Evolutionary conservation across 2,797 vertebrate genomes (phyloP).

Genomic region (Falco concolor): DNA sequence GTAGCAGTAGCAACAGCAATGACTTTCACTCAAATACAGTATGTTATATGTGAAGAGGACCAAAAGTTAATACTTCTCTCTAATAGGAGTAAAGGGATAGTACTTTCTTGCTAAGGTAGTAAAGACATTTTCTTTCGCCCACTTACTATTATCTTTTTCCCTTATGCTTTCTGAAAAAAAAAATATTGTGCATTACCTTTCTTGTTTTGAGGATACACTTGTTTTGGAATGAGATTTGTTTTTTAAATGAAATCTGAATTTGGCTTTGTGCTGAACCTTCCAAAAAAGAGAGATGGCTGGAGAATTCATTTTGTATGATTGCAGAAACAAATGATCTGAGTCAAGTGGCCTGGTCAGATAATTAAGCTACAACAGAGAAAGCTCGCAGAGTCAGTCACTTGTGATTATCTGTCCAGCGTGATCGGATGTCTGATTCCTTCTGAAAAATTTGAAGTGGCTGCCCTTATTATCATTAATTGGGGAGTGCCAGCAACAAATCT

Average conservation of each 20-base stretch:
- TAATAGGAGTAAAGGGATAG: not conserved
- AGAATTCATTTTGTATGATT: constrained; percentile 29
- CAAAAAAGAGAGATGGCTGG: not conserved
- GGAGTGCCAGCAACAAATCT: not conserved
- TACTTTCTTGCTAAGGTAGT: not conserved
- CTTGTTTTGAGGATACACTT: not conserved
- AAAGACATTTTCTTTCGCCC: not conserved
- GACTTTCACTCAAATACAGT: not conserved
- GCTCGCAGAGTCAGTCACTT: not conserved
- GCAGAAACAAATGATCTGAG: constrained; percentile 41
- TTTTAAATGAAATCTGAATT: not conserved
- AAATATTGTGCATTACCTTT: not conserved
- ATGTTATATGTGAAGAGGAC: not conserved
- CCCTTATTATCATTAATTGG: constrained; percentile 15
- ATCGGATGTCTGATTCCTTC: not conserved
- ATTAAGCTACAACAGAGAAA: constrained; percentile 46
- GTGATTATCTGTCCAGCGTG: not conserved
- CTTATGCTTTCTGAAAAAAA: not conserved
- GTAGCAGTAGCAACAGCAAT: not conserved
- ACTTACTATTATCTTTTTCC: not conserved
- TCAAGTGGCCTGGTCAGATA: constrained; percentile 47
- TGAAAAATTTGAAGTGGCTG: constrained; percentile 1
- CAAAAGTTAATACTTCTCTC: not conserved
- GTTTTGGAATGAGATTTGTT: not conserved
- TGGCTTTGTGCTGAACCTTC: not conserved